Conservation (phyloP, 2,113 vertebrate genomes). For the Oriolus oriolus region DNA sequence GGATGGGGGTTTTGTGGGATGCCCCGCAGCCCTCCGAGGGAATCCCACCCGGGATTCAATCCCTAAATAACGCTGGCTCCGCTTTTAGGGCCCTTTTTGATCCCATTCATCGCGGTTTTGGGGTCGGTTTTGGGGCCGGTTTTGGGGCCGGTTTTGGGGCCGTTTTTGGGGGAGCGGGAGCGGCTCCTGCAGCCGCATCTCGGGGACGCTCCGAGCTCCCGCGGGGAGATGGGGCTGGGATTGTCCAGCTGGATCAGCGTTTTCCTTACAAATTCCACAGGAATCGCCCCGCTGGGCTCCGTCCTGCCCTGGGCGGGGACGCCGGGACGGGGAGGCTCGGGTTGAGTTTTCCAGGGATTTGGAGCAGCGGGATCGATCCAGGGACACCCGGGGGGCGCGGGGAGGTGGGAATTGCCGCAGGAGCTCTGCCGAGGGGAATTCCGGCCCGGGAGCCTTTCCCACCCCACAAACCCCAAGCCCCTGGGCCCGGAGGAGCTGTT, state of each 20-base stretch:
- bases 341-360: background rate
- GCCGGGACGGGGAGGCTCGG: background rate
- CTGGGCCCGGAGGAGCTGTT: background rate
- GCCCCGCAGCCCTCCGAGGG: background rate
- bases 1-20: background rate
- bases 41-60: background rate
- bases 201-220: background rate
- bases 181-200: background rate
- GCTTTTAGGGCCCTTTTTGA: rapidly evolving
- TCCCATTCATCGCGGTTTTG: background rate
- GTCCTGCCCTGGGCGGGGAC: background rate
- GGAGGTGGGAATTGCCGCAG: background rate
- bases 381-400: no score
- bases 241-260: background rate
- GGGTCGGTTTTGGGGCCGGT: background rate
- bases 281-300: background rate
- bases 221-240: background rate
- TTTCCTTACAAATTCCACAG: background rate
- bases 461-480: background rate
- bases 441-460: background rate
- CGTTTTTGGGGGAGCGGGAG: background rate
- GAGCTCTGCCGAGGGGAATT: background rate
- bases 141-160: background rate
- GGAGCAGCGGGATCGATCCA: background rate
- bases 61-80: background rate